Evolutionary conservation across 53 echinoderm and acorn worm genomes (phyloP).

Genomic region (Stichopus horrens): DNA sequence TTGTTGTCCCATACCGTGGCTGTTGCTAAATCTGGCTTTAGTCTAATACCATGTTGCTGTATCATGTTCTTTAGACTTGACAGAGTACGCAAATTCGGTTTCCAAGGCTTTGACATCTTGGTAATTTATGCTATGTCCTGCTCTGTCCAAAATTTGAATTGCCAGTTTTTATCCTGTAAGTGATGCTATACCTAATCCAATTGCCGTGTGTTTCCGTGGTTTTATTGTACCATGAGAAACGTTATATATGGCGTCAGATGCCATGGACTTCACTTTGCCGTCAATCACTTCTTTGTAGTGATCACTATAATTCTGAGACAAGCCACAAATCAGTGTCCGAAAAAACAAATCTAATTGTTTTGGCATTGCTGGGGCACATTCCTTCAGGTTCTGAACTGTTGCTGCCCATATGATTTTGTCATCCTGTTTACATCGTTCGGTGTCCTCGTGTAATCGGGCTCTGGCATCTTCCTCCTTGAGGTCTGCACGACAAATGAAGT

Average conservation of each 20-base stretch:
- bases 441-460: conserved; percentile 42
- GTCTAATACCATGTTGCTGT: conserved; percentile 54
- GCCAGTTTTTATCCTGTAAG: conserved; percentile 66
- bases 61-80: conserved; percentile 29
- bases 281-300: conserved; percentile 48
- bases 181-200: conserved; percentile 66
- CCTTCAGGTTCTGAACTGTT: conserved; percentile 60
- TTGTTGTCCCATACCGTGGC: conserved; percentile 67
- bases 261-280: conserved; percentile 61
- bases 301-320: not conserved
- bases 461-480: conserved; percentile 53
- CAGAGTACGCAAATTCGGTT: conserved; percentile 68
- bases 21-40: conserved; percentile 51
- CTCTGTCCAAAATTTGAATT: conserved; percentile 59
- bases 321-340: conserved; percentile 51
- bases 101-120: conserved; percentile 55
- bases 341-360: conserved; percentile 59
- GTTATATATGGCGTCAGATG: conserved; percentile 70
- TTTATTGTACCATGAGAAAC: conserved; percentile 59
- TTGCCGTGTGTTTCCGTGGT: conserved; percentile 68
- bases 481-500: conserved; percentile 48
- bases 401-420: conserved; percentile 58
- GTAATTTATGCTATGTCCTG: conserved; percentile 60
- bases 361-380: conserved; percentile 60
- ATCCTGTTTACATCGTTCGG: conserved; percentile 40